Conservation (phyloP, 2,888 invertebrate genomes). For the Calliphora vomitoria region DNA sequence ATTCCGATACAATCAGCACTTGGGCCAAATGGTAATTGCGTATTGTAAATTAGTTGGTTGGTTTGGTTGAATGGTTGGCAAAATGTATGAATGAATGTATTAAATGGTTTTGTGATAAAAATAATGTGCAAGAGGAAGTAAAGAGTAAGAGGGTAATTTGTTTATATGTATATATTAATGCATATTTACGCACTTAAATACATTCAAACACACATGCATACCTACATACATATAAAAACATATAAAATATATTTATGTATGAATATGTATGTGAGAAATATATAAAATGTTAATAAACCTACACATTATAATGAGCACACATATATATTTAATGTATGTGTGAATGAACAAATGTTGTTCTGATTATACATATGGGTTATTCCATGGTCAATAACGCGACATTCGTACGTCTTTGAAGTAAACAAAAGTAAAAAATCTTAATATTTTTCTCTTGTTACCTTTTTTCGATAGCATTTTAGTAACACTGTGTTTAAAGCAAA, state of each 20-base stretch:
- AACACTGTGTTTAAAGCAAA: no score
- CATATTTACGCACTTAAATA: slow-evolving; percentile 54
- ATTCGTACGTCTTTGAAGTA: no score
- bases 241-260: not conserved
- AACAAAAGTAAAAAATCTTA: no score
- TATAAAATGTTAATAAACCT: slow-evolving; percentile 63
- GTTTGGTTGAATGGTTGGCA: slow-evolving; percentile 60
- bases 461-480: no score
- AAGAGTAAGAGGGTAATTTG: slow-evolving; percentile 32
- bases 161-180: slow-evolving; percentile 45
- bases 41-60: slow-evolving; percentile 71
- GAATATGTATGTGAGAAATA: slow-evolving; percentile 15
- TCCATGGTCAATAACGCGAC: no score
- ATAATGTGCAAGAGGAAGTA: slow-evolving; percentile 31
- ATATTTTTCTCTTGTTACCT: no score
- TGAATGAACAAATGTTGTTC: slow-evolving; percentile 51
- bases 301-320: slow-evolving; percentile 43
- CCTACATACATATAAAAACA: not conserved
- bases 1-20: slow-evolving; percentile 77
- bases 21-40: slow-evolving; percentile 73
- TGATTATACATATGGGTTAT: not conserved
- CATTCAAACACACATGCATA: not conserved
- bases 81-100: slow-evolving; percentile 64
- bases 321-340: slow-evolving; percentile 48
- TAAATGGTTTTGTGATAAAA: slow-evolving; percentile 66